These are phyloP conservation scores for Amazona guildingii DNA, from an alignment of 2,113 vertebrate species.

Conservation along the genomic window DNA sequence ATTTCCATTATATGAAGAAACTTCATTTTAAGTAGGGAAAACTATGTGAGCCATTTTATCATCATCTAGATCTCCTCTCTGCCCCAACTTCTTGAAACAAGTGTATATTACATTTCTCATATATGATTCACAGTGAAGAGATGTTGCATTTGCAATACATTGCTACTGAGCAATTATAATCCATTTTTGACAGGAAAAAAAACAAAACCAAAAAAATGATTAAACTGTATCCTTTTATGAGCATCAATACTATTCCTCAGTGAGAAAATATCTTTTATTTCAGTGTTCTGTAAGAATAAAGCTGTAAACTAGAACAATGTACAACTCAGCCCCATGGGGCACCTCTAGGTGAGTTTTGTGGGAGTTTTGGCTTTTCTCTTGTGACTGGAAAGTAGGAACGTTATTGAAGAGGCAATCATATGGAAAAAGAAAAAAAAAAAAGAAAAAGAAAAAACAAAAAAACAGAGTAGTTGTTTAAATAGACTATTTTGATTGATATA, in stretches of 20 bases:
- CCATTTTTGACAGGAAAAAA: background rate
- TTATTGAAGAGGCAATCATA: background rate
- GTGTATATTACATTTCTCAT: background rate
- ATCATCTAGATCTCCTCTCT: background rate
- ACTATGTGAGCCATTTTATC: background rate
- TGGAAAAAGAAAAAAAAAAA: background rate
- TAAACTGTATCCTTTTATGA: background rate
- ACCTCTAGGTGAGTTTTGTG: background rate
- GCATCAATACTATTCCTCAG: background rate
- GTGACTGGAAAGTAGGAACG: background rate
- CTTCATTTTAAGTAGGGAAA: background rate
- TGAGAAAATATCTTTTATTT: background rate
- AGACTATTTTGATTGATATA: background rate
- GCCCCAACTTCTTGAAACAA: background rate
- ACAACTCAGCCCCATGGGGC: background rate
- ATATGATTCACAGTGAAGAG: background rate
- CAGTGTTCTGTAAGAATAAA: background rate
- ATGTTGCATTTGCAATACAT: background rate
- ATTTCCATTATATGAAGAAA: background rate
- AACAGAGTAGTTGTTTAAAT: background rate
- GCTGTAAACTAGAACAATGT: background rate
- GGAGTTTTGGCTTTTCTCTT: background rate
- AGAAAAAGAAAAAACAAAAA: background rate
- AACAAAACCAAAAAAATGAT: background rate
- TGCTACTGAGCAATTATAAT: background rate